phyloP scores from a whole-genome alignment of 2,113 vertebrate genomes.

The Poecilia latipinna region DNA sequence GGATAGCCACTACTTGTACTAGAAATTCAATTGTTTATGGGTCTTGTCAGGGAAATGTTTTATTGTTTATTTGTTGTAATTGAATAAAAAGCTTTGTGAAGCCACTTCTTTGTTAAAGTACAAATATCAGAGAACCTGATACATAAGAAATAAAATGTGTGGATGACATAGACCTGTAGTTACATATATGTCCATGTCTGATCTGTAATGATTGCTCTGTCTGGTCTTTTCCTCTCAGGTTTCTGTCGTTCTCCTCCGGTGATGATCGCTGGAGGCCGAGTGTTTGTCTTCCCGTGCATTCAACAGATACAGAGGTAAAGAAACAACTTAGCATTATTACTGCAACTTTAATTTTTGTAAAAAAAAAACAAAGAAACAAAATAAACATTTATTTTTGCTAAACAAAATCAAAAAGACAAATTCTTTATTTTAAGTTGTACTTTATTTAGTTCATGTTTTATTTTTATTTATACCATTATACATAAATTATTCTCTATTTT shows the following conservation, averaged over 20 bases:
- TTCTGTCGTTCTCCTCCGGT: slow-evolving; percentile 88
- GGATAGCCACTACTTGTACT: not conserved
- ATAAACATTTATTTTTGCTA: not conserved
- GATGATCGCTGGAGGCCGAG: slow-evolving; percentile 90
- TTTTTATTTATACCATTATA: not conserved
- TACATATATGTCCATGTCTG: not conserved
- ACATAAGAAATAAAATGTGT: not conserved
- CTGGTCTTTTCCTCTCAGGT: slow-evolving; percentile 67
- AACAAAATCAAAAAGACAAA: not conserved
- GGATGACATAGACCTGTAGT: not conserved
- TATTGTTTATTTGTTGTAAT: not conserved
- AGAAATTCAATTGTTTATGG: not conserved
- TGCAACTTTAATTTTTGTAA: not conserved
- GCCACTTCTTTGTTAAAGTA: not conserved
- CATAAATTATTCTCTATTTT: not conserved
- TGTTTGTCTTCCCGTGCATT: slow-evolving; percentile 89
- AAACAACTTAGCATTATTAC: not conserved
- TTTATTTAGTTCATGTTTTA: not conserved
- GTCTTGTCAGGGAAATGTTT: not conserved
- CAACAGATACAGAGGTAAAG: slow-evolving; percentile 89
- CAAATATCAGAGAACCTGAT: not conserved
- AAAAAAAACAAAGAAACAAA: too few species aligned
- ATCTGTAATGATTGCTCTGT: slow-evolving; percentile 1
- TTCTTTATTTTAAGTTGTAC: not conserved
- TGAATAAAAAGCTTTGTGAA: not conserved